These are phyloP conservation scores for Alcedo quadribrachys DNA, from an alignment of 2,797 vertebrate genomes.

Conservation along the genomic window DNA sequence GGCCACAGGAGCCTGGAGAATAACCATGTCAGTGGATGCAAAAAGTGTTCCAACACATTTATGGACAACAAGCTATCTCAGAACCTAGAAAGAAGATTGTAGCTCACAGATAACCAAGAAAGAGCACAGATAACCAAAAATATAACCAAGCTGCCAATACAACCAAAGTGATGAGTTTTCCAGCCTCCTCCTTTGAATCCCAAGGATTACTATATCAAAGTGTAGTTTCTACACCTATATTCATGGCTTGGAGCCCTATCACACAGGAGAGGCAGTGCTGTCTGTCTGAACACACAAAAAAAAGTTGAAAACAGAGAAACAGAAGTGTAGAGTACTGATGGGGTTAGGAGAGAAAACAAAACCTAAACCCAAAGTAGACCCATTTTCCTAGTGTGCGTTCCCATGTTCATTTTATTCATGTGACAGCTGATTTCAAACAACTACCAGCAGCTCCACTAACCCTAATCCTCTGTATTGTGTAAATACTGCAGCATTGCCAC, in stretches of 20 bases:
- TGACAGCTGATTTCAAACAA: constrained; percentile 22
- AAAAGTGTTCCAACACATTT: not conserved
- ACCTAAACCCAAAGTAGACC: not conserved
- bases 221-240: not conserved
- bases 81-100: not conserved
- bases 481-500: constrained; percentile 43
- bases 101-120: not conserved
- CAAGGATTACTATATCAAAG: not conserved
- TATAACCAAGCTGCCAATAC: not conserved
- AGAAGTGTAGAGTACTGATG: accelerated
- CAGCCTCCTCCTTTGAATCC: not conserved
- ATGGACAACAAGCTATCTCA: not conserved
- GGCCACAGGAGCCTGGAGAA: not conserved
- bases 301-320: not conserved
- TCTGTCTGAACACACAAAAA: not conserved
- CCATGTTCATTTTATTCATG: not conserved
- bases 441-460: not conserved
- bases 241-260: not conserved
- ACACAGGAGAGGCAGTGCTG: accelerated
- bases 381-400: not conserved
- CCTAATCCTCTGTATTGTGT: constrained; percentile 61
- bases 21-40: not conserved
- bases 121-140: not conserved
- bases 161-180: not conserved
- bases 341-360: not conserved